A percentile compares a stretch with the other conserved stretches of the same genome.
These are phyloP conservation scores for Eupithecia exiguata DNA, from an alignment of 2,888 invertebrate species.

Conservation along the genomic window DNA sequence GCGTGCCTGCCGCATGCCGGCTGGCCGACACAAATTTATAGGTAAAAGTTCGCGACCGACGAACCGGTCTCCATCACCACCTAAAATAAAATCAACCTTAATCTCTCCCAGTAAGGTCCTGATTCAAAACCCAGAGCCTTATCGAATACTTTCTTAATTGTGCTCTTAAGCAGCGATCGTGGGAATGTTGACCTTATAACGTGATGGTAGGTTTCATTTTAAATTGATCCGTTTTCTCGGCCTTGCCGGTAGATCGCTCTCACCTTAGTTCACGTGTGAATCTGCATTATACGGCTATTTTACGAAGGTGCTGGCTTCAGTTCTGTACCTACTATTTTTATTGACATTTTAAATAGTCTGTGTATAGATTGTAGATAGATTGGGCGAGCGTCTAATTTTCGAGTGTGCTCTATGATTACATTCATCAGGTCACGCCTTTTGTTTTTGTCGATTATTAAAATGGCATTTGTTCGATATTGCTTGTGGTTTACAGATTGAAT, in stretches of 20 bases:
- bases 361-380: constrained; percentile 67
- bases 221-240: constrained; percentile 68
- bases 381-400: constrained; percentile 75
- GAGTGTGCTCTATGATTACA: constrained; percentile 74
- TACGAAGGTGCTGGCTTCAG: constrained; percentile 68
- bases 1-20: constrained; percentile 67
- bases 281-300: constrained; percentile 78
- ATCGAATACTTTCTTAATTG: constrained; percentile 84
- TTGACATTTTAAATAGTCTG: constrained; percentile 72
- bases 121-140: constrained; percentile 59
- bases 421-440: constrained; percentile 72
- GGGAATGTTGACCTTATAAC: constrained; percentile 75
- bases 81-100: constrained; percentile 64
- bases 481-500: constrained; percentile 5
- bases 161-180: constrained; percentile 65
- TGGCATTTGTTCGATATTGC: constrained; percentile 32
- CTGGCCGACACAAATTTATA: constrained; percentile 83
- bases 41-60: constrained; percentile 84
- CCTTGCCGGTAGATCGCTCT: constrained; percentile 82
- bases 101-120: constrained; percentile 57
- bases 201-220: constrained; percentile 65
- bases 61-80: constrained; percentile 67
- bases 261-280: constrained; percentile 83
- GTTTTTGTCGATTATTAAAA: constrained; percentile 47
- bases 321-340: constrained; percentile 55